Evolutionary conservation across 2,113 vertebrate genomes (phyloP).

Genomic region (Sinocyclocheilus grahami): DNA sequence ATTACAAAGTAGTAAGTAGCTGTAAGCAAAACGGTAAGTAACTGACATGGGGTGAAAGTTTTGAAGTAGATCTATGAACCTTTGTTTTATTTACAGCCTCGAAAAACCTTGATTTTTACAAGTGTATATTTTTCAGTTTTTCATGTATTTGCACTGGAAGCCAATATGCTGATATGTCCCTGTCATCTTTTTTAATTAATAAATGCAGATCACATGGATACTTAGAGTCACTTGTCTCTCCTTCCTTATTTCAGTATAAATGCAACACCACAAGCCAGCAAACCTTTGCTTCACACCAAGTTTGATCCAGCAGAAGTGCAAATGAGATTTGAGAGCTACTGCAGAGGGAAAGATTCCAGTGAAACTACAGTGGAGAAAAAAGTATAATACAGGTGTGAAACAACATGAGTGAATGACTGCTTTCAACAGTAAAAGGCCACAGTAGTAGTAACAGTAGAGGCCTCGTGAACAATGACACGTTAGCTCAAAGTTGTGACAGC

Average conservation of each 20-base stretch:
- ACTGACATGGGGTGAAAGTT: too few species aligned
- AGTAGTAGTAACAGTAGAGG: neutral
- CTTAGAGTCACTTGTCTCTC: neutral
- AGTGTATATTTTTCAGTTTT: neutral
- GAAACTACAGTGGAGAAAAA: neutral
- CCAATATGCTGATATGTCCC: neutral
- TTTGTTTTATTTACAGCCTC: neutral
- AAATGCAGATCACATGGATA: neutral
- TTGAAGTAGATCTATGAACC: too few species aligned
- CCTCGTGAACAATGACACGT: neutral
- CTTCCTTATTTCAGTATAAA: neutral
- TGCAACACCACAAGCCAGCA: neutral
- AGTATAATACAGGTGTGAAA: neutral
- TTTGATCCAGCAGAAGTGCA: neutral
- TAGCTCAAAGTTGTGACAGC: neutral
- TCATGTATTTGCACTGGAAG: too few species aligned
- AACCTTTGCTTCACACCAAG: neutral
- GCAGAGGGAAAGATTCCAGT: neutral
- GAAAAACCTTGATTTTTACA: neutral
- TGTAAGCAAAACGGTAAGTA: neutral
- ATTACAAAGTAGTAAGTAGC: neutral
- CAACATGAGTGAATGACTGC: neutral
- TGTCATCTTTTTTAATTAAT: neutral
- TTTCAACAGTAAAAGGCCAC: neutral
- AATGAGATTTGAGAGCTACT: neutral